phyloP scores from a whole-genome alignment of 2,888 invertebrate species.

The Oxyscelio sp. region DNA sequence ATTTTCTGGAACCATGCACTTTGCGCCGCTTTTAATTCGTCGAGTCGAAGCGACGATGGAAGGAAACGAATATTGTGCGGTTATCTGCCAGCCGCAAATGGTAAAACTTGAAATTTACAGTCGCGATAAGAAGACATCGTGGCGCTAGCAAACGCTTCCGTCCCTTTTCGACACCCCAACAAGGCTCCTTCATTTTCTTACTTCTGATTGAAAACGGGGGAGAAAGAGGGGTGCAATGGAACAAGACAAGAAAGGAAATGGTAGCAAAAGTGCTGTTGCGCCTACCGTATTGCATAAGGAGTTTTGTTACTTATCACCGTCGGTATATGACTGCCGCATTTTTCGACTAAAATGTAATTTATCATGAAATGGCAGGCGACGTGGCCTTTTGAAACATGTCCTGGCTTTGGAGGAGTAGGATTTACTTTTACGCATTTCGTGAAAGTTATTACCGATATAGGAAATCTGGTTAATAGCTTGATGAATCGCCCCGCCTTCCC shows the following conservation, averaged over 20 bases:
- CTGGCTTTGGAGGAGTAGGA: too few species aligned
- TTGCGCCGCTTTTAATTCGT: slow-evolving; percentile 70
- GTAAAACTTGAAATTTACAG: slow-evolving; percentile 74
- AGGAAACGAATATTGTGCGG: slow-evolving; percentile 74
- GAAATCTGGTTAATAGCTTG: too few species aligned
- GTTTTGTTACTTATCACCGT: slow-evolving; percentile 67
- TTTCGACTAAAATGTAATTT: too few species aligned
- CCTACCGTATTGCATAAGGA: slow-evolving; percentile 40
- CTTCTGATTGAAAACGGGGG: slow-evolving; percentile 55
- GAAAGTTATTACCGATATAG: too few species aligned
- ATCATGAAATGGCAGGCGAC: too few species aligned
- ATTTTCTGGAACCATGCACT: slow-evolving; percentile 73
- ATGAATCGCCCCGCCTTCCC: too few species aligned
- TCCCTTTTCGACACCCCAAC: slow-evolving; percentile 36
- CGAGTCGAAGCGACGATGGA: slow-evolving; percentile 68
- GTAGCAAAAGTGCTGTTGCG: slow-evolving; percentile 37
- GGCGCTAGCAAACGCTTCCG: slow-evolving; percentile 35
- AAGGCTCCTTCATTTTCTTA: slow-evolving; percentile 55
- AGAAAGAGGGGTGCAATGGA: not conserved
- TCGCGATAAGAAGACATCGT: slow-evolving; percentile 62
- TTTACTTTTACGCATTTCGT: too few species aligned
- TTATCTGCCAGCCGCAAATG: slow-evolving; percentile 73
- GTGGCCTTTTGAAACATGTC: too few species aligned
- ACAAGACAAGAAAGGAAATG: slow-evolving; percentile 3
- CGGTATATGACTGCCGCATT: too few species aligned